Conservation (phyloP, 2,797 vertebrate species). For the Enteromius argenteus region DNA sequence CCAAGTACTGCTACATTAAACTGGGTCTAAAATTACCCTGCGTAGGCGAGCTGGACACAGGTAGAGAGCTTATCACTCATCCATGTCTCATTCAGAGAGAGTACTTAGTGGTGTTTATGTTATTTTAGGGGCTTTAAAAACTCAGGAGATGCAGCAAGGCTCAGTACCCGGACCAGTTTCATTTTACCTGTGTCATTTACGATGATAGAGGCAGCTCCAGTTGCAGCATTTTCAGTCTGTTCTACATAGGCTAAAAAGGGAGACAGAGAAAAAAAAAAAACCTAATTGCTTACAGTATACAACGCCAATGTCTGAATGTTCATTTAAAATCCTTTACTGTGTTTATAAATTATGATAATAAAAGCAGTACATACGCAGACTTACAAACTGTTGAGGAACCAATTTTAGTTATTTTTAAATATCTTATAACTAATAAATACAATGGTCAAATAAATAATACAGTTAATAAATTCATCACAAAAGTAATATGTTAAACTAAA, state of each 20-base stretch:
- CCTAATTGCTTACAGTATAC: neutral
- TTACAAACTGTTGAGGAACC: neutral
- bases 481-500: neutral
- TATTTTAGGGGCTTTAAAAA: conserved; percentile 60
- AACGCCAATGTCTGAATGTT: neutral
- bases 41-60: conserved; percentile 37
- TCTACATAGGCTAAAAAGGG: conserved; percentile 85
- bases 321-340: neutral
- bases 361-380: neutral
- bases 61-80: conserved; percentile 54
- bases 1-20: conserved; percentile 48
- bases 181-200: conserved; percentile 90
- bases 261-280: conserved; percentile 58
- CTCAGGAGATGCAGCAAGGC: conserved; percentile 47
- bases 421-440: neutral
- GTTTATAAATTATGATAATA: neutral
- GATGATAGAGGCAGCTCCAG: conserved; percentile 92
- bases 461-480: neutral
- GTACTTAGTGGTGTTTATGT: conserved; percentile 53
- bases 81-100: conserved; percentile 45
- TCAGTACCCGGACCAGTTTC: neutral
- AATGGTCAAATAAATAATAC: neutral
- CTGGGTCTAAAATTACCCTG: conserved; percentile 46
- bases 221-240: conserved; percentile 88
- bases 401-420: neutral